Evolutionary conservation across 2,888 invertebrate genomes (phyloP).

Genomic region (Pardosa pseudoannulata): DNA sequence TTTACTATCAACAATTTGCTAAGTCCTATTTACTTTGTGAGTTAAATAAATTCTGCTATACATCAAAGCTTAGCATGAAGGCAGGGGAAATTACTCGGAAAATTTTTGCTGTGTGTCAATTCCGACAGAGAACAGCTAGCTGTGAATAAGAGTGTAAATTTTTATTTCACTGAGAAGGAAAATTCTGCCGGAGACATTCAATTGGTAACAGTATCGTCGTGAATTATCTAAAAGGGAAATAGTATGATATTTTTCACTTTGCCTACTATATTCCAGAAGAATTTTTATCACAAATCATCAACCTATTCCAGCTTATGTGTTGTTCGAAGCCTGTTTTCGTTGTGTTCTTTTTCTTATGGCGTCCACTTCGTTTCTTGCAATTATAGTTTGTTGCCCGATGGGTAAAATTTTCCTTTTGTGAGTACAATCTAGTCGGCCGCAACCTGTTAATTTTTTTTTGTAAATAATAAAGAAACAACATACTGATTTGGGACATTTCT

Average conservation of each 20-base stretch:
- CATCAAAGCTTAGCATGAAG: too few relatives aligned
- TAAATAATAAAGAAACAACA: constrained; percentile 62
- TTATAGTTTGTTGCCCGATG: constrained; percentile 46
- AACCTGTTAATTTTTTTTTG: constrained; percentile 56
- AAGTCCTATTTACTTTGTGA: too few relatives aligned
- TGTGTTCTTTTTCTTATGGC: constrained; percentile 25
- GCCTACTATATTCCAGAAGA: constrained; percentile 15
- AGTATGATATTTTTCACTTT: constrained; percentile 1
- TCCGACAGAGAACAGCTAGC: not conserved
- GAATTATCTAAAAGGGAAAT: not conserved
- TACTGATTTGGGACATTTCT: not conserved
- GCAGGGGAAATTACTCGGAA: too few relatives aligned
- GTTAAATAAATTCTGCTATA: too few relatives aligned
- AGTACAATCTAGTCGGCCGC: constrained; percentile 65
- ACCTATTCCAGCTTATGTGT: constrained; percentile 66
- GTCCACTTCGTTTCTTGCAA: constrained; percentile 44
- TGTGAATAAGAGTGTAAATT: not conserved
- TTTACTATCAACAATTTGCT: too few relatives aligned
- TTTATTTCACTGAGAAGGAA: not conserved
- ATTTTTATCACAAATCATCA: constrained; percentile 31
- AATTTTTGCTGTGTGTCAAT: too few relatives aligned
- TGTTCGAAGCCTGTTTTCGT: constrained; percentile 39
- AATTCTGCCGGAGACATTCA: not conserved
- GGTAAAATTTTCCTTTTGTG: constrained; percentile 63
- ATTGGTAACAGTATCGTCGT: not conserved